Evolutionary conservation across 2,113 vertebrate genomes (phyloP).

Genomic region (Pelusios castaneus): DNA sequence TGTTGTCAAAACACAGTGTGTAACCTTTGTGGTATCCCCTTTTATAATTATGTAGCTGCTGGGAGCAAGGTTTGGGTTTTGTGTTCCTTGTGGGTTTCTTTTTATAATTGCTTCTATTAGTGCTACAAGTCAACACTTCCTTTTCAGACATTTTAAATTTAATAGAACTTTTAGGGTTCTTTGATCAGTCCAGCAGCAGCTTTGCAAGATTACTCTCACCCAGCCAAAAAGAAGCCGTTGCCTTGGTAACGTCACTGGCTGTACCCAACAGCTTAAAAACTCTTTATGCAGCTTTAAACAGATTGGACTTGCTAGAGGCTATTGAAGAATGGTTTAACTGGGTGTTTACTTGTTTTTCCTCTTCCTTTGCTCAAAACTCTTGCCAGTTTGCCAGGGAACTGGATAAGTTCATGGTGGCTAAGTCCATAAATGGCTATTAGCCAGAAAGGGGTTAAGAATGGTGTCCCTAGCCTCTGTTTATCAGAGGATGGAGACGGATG

Average conservation of each 20-base stretch:
- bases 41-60: not conserved
- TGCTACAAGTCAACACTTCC: not conserved
- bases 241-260: constrained; percentile 26
- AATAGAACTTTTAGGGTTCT: not conserved
- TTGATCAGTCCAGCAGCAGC: not conserved
- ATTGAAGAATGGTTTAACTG: constrained; percentile 6
- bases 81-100: not conserved
- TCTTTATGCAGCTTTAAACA: constrained; percentile 10
- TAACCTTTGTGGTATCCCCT: not conserved
- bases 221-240: not conserved
- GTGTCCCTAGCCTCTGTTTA: no score
- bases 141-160: constrained; percentile 3
- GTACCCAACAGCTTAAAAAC: not conserved
- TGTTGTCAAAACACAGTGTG: not conserved
- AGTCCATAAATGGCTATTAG: no score
- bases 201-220: not conserved
- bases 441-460: no score
- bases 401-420: no score
- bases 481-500: no score
- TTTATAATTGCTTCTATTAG: not conserved
- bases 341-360: not conserved
- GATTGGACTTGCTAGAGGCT: constrained; percentile 32
- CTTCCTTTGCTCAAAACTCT: not conserved
- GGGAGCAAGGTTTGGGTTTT: not conserved
- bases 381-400: no score